Evolutionary conservation across 2,797 vertebrate species (phyloP), one percentile per base, ranked within the genome.

Genomic region (Aplochiton taeniatus): DNA sequence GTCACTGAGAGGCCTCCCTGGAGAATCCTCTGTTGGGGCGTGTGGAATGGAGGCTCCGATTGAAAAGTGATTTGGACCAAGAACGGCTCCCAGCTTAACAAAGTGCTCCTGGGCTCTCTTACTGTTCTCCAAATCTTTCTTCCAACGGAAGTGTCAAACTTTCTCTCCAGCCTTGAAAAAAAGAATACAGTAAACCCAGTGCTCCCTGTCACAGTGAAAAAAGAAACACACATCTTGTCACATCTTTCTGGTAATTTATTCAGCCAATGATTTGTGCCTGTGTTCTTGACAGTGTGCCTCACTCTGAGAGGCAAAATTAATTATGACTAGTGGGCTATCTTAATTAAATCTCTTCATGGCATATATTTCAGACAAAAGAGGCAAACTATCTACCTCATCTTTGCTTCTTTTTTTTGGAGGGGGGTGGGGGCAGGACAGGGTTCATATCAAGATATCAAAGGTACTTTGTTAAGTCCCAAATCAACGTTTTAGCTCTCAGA

Each of bases 281-380:
- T 85, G 85, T 90, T 90, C 82, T 88, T 88, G 89, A 90, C 88
- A 87, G 87, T 87, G 87, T 76, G 81, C 82, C 79, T 72, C 69
- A 80, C 73, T 82, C 73, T 46, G 75, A 83, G 80, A 76, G 82
- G 72, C 82, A 76, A 82, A 92, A 91, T 92, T 92, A 91, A 93
- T 93, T 91, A 92, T 87, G 84, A 85, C 82, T 86, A 76, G 84
- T 86, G 58, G 76, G 79, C 83, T 90, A 93, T 94, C 93, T 92
- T 93, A 94, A 93, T 92, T 91, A 93, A 93, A 94, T 93, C 90
- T 92, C 91, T 88, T 90, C 87, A 87, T 88, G 88, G 92, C 87
- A 87, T 77, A 85, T 87, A 91, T 92, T 92, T 87, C 76, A 76
- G 76, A 91, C 85, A 92, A 91, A 87, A 80, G 83, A 88, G 48